Base-by-base conservation (phyloP, 2,888 invertebrate genomes). In the Polydrusus tereticollis region DNA sequence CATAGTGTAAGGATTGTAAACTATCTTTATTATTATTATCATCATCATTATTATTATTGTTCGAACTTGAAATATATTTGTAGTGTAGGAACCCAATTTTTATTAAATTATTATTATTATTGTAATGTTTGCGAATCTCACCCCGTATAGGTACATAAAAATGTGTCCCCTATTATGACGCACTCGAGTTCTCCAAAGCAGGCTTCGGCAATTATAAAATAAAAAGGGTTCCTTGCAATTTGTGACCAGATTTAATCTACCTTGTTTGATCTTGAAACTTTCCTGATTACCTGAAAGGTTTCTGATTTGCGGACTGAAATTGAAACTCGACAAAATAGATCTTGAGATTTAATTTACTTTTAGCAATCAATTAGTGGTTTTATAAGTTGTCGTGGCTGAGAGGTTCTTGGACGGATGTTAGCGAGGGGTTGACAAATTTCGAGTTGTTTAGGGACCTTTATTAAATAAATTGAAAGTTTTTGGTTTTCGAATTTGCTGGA, bases 201-300 rank as follows among this genome's bases (percentile, higher is more conserved):
- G 83, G 82, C 78, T 83, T 83, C 82, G 75, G 78, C 82, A 84
- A 84, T 84, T 84, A 83, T 79, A 81, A 82, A 81, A 81, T 78
- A 79, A 81, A 82, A 82, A 81, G 78, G 79, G 76, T 80, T 82
- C 80, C 80, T 82, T 79, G 77, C 79, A 80, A 79, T 78, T 79
- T 78, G 69, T 75, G 78, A 78, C 76, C 74, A 72, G 80, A 79
- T 82, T 82, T 83, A 84, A 84, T 83, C 83, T 82, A 75, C 75
- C 76, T 77, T 80, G 80, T 82, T 83, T 82, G 81, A 82, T 82
- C 81, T 79, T 77, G 78, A 77, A 80, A 81, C 80, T 80, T 80
- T 71, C 76, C 78, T 79, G 80, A 81, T 82, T 80, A 83, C 83
- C 83, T 83, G 83, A 82, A 83, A 82, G 82, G 83, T 81, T 83